Evolutionary conservation across 2,888 invertebrate genomes (phyloP).

Genomic region (Hoplodrina blanda): DNA sequence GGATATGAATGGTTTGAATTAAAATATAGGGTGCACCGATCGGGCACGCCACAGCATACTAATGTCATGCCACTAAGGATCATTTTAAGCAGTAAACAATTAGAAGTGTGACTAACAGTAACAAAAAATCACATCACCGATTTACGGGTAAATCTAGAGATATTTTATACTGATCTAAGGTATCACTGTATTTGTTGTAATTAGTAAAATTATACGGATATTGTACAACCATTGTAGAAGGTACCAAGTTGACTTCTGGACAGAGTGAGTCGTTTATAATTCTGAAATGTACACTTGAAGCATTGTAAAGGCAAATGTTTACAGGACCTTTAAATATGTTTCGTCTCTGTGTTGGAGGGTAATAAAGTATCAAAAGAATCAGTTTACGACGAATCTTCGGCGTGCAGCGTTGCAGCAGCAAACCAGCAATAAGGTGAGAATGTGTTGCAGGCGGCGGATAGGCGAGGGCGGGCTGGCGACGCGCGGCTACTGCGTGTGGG

Average conservation of each 20-base stretch:
- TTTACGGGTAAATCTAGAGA: not conserved
- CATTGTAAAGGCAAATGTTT: not conserved
- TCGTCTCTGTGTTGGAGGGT: not conserved
- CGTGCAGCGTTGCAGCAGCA: conserved; percentile 14
- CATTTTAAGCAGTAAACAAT: conserved; percentile 13
- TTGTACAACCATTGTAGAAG: not conserved
- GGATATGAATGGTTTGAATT: conserved; percentile 31
- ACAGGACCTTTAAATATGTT: not conserved
- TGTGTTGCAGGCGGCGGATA: conserved; percentile 83
- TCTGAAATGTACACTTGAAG: not conserved
- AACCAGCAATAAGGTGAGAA: conserved; percentile 33
- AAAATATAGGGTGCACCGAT: conserved; percentile 42
- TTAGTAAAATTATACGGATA: not conserved
- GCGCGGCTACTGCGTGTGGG: conserved; percentile 87
- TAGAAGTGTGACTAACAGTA: conserved; percentile 40
- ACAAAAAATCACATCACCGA: conserved; percentile 32
- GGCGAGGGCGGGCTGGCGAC: conserved; percentile 84
- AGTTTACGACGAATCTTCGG: not conserved
- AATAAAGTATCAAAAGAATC: not conserved
- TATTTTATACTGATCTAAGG: not conserved
- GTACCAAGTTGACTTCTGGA: not conserved
- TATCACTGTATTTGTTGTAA: not conserved
- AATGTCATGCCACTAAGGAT: conserved; percentile 48
- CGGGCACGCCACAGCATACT: conserved; percentile 53
- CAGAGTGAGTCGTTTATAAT: not conserved